Base-by-base conservation (phyloP, 2,888 invertebrate species). In the Eupithecia subumbrata region DNA sequence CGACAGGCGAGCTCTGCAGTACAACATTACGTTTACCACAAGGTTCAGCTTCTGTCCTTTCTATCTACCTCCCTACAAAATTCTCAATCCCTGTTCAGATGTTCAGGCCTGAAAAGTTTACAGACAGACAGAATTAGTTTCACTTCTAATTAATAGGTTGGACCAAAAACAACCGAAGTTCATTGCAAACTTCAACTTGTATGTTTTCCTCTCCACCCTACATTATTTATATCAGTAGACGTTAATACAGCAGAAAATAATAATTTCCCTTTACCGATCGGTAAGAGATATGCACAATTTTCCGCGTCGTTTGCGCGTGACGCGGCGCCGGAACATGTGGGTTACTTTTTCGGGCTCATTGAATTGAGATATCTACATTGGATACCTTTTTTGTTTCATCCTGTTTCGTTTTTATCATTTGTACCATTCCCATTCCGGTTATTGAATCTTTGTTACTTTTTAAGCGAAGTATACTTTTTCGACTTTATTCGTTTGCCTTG, bases 251-350 rank as follows among this genome's bases (percentile, higher is more conserved):
- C 67, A 78, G 66, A 76, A 80, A 79, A 72, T 75, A 80, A 78
- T 78, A 75, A 80, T 78, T 76, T 76, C 74, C 72, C 63, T 78
- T 75, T 67, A 71, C 72, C 76, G 78, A 80, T 78, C 76, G 74
- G 72, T 74, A 75, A 75, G 73, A 78, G 80, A 81, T 80, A 81
- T 80, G 79, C 78, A 78, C 81, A 80, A 81, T 81, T 81, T 81
- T 81, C 79, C 80, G 75, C 76, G 69, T 78, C 78, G 78, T 78
- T 81, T 76, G 73, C 76, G 74, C 45, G 74, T 78, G 74, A 78
- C 73, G 77, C 67, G 74, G 76, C 73, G 77, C 67, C 71, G 74
- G 43, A 78, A 81, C 77, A 78, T 78, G 79, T 78, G 79, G 79
- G 77, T 80, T 78, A 78, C 78, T 76, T 80, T 79, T 81, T 78